Percentiles rank a stretch among this genome's conserved stretches.
These are phyloP conservation scores for Polyommatus iphigenia DNA, from an alignment of 2,888 invertebrate genomes.

Conservation along the genomic window DNA sequence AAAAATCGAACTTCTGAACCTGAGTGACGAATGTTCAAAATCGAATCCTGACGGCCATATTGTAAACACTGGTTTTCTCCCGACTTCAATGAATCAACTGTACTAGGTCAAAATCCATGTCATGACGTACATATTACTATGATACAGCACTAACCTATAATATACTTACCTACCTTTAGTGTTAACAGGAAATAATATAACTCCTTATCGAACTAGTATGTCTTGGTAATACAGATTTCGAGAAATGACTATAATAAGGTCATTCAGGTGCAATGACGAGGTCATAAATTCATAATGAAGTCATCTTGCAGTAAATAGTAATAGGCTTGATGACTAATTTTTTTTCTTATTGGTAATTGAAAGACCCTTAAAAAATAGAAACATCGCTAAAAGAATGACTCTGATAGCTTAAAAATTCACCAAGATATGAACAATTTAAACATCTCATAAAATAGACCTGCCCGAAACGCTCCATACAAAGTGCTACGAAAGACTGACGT, in stretches of 20 bases:
- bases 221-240: background rate
- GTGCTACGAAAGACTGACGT: no score
- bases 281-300: background rate
- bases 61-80: constrained; percentile 2
- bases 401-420: no score
- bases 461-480: no score
- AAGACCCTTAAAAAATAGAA: no score
- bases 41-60: background rate
- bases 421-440: no score
- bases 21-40: background rate
- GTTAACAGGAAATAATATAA: constrained; percentile 17
- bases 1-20: no score
- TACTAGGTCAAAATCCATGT: background rate
- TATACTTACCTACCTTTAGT: background rate
- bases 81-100: background rate
- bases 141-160: background rate
- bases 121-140: background rate
- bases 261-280: background rate
- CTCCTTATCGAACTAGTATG: background rate
- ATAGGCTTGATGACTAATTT: no score
- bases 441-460: no score
- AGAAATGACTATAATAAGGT: background rate
- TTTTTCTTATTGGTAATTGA: no score
- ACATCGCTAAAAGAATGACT: no score
- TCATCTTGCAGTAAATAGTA: background rate